These are phyloP conservation scores for Cryptocephalus primarius DNA, from an alignment of 2,888 invertebrate genomes.

Conservation along the genomic window DNA sequence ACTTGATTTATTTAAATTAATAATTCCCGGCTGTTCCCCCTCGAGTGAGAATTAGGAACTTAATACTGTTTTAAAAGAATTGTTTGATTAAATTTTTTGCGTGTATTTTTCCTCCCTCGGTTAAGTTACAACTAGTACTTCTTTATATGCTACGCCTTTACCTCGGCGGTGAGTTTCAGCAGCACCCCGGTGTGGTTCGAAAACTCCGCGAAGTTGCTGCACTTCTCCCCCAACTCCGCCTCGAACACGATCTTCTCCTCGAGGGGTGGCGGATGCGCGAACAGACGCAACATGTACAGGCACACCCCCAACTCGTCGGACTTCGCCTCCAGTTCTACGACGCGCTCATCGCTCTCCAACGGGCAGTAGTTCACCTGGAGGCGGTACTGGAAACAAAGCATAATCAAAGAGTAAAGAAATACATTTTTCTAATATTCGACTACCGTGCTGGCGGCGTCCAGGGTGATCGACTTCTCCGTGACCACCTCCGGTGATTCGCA, in stretches of 20 bases:
- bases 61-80: too few relatives aligned
- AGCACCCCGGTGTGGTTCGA: not conserved
- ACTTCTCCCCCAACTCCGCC: not conserved
- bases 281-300: not conserved
- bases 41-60: too few relatives aligned
- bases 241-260: not conserved
- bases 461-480: constrained; percentile 17
- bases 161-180: not conserved
- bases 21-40: too few relatives aligned
- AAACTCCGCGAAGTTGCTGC: not conserved
- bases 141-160: not conserved
- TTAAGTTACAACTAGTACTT: too few relatives aligned
- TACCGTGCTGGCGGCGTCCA: constrained; percentile 28
- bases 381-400: not conserved
- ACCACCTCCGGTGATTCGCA: constrained; percentile 17
- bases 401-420: not conserved
- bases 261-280: not conserved
- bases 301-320: not conserved
- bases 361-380: not conserved
- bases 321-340: not conserved
- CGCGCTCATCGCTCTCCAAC: not conserved
- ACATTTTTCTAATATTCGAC: not conserved
- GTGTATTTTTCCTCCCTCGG: too few relatives aligned
- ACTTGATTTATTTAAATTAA: too few relatives aligned
- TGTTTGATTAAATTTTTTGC: too few relatives aligned